Evolutionary conservation across 2,888 invertebrate genomes (phyloP), one percentile per base, ranked within the genome.

Genomic region (Pandemis cinnamomeana): DNA sequence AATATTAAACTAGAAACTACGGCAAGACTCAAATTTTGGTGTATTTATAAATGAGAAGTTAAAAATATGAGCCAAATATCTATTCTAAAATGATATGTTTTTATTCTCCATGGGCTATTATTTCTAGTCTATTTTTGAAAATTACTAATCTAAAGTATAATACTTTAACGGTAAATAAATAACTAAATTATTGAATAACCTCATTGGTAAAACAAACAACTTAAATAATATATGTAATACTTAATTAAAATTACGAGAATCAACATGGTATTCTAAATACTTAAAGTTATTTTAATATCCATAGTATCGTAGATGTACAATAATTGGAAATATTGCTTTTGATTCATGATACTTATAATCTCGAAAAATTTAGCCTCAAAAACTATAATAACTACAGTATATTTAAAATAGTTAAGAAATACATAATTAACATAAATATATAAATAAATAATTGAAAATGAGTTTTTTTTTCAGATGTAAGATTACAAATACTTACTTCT

Each of bases 1-100:
- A 41, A 15, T 41, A 15, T 15, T 10, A 53, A 13, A 41, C 53
- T 67, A 53, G 15, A 61, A 15, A 10, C 53, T 67, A 70, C 60
- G 73, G 73, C 73, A 73, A 73, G 73, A 73, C 8, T 66, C 41
- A 7, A n/a, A 55, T 72, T 73, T 73, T 73, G 48, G 72, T 64
- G 20, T 41, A 41, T n/a, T n/a, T n/a, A n/a, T 53, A 67, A n/a
- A 53, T 15, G 7, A 41, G 5, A 53, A 67, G 6, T 13, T 4
- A 55, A 46, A n/a, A 44, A 44, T 36, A 13, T 27, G n/a, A 60
- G 68, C 44, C 58, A 20, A 58, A 13, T 44, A 36, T 61, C 36
- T 71, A 53, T 61, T 67, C 80, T 83, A 83, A 76, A 84, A 85
- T 92, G 93, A 93, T 93, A 93, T 93, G 92, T 92, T 84, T 76